A percentile compares a stretch with the other conserved stretches of the same genome.
phyloP scores from a whole-genome alignment of 2,113 vertebrate genomes.

The Lipophrys pholis region DNA sequence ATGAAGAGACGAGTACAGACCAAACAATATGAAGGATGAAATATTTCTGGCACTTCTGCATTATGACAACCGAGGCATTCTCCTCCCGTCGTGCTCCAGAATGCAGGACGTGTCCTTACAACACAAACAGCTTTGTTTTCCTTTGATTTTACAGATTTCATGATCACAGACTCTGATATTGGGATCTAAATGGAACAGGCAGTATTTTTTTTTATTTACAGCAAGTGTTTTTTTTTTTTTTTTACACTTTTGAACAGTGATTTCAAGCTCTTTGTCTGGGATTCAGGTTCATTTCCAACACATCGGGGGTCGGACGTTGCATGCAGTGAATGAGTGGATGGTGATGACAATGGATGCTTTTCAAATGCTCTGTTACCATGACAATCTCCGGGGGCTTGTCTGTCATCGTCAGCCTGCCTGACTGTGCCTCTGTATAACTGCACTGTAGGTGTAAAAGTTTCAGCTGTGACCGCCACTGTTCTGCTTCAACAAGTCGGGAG shows the following conservation, averaged over 20 bases:
- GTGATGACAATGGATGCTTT: conserved; percentile 21
- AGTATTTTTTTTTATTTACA: conserved; percentile 67
- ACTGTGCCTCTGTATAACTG: conserved; percentile 39
- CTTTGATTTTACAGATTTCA: conserved; percentile 39
- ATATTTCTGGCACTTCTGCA: conserved; percentile 71
- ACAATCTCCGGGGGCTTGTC: conserved; percentile 65
- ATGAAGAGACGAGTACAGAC: conserved; percentile 65
- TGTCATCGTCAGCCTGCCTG: conserved; percentile 22
- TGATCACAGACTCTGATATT: conserved; percentile 48
- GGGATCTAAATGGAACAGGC: conserved; percentile 62
- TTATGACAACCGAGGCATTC: conserved; percentile 36
- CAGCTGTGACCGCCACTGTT: conserved; percentile 13
- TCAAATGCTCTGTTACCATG: conserved; percentile 46
- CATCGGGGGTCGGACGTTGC: conserved; percentile 8
- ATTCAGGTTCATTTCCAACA: conserved; percentile 44
- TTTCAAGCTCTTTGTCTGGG: conserved; percentile 31
- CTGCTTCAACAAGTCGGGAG: conserved; percentile 8
- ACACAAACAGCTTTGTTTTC: conserved; percentile 43
- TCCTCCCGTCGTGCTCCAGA: conserved; percentile 42
- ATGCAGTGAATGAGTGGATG: conserved; percentile 41
- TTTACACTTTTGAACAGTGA: conserved; percentile 44
- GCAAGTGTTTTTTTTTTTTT: conserved; percentile 24
- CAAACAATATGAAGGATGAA: conserved; percentile 82
- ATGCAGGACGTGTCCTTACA: conserved; percentile 43
- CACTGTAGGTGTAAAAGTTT: conserved; percentile 33